phyloP scores from a whole-genome alignment of 1,140 invertebrate species.

The Rhopalosiphum padi region DNA sequence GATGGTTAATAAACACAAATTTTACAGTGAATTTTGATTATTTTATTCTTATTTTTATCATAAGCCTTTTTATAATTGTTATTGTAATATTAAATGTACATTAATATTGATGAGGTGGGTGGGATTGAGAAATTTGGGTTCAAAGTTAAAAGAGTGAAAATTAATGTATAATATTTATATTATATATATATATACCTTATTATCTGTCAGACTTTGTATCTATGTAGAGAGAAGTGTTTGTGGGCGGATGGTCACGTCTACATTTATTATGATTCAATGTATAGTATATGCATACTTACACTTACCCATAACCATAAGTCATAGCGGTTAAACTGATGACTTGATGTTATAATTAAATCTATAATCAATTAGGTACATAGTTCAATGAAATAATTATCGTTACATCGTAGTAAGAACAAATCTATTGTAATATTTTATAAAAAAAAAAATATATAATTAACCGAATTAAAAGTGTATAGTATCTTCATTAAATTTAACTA shows the following conservation, averaged over 20 bases:
- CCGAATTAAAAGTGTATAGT: background rate
- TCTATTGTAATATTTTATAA: background rate
- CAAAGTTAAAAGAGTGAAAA: background rate
- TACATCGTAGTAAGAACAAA: background rate
- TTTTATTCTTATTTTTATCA: background rate
- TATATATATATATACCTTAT: too few relatives aligned
- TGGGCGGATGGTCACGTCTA: background rate
- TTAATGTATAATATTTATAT: background rate
- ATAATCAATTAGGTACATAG: background rate
- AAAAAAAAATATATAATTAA: background rate
- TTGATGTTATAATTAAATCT: background rate
- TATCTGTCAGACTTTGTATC: background rate
- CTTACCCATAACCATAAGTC: background rate
- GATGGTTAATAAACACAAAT: background rate
- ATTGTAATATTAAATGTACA: background rate
- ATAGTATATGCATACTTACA: background rate
- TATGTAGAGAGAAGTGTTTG: background rate
- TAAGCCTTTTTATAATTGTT: background rate
- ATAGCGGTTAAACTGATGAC: background rate
- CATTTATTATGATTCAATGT: background rate
- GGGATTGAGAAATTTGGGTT: background rate
- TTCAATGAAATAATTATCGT: background rate
- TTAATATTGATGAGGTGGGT: background rate
- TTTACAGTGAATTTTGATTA: background rate
- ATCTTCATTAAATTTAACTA: background rate